These are phyloP conservation scores for Triplophysa siluroides DNA, from an alignment of 2,113 vertebrate species.

Conservation along the genomic window DNA sequence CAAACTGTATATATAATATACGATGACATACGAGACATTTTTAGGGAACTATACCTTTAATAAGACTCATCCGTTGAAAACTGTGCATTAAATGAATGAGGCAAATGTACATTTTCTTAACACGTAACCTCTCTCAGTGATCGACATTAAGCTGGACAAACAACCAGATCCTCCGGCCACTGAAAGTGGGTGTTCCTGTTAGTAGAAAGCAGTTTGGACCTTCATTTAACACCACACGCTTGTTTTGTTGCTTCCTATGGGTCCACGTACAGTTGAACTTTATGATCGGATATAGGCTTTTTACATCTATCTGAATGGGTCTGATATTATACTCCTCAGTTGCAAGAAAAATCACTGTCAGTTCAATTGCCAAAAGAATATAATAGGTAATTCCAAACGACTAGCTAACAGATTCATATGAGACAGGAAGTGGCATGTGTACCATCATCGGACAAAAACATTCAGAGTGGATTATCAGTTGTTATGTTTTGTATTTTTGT, in stretches of 20 bases:
- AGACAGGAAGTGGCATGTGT: conserved; percentile 63
- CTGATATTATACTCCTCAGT: conserved; percentile 65
- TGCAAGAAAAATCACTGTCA: conserved; percentile 78
- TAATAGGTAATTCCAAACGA: conserved; percentile 64
- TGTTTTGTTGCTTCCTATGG: conserved; percentile 79
- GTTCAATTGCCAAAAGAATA: conserved; percentile 75
- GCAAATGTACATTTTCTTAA: conserved; percentile 36
- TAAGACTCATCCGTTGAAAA: background rate
- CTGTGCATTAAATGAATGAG: background rate
- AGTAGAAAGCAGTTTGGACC: conserved; percentile 66
- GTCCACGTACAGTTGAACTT: conserved; percentile 73
- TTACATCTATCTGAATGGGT: conserved; percentile 50
- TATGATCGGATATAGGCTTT: conserved; percentile 65
- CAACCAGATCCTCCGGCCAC: conserved; percentile 76
- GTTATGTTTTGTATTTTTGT: conserved; percentile 76
- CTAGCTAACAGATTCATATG: conserved; percentile 51
- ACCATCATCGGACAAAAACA: conserved; percentile 67
- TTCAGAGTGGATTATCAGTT: conserved; percentile 67
- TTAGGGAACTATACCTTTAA: background rate
- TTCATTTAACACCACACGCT: conserved; percentile 69
- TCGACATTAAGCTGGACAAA: conserved; percentile 82
- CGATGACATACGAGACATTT: no score
- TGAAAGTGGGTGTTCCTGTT: conserved; percentile 79
- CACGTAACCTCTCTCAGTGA: conserved; percentile 64
- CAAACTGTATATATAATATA: no score